Percentiles rank a stretch among this genome's conserved stretches.
Conservation (phyloP, 1,140 invertebrate species). For the Pseudomyrmex dendroicus region DNA sequence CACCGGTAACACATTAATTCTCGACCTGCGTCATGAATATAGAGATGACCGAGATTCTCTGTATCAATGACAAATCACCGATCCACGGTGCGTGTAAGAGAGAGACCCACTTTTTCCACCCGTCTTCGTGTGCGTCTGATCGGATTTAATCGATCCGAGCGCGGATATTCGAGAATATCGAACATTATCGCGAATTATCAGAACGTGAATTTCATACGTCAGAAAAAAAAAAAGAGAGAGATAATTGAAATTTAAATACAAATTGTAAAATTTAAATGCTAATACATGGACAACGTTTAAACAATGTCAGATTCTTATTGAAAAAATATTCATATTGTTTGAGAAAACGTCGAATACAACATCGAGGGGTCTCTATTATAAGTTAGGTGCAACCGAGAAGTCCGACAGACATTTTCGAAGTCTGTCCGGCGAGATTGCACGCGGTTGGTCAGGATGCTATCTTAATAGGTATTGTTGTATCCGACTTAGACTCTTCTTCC, state of each 20-base stretch:
- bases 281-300: too few relatives aligned
- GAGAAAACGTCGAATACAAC: constrained; percentile 51
- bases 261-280: too few relatives aligned
- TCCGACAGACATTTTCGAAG: constrained; percentile 54
- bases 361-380: constrained; percentile 62
- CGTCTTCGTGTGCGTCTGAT: too few relatives aligned
- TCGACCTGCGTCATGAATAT: constrained; percentile 9
- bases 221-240: too few relatives aligned
- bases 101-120: constrained; percentile 11
- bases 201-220: too few relatives aligned
- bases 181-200: not conserved
- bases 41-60: not conserved
- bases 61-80: constrained; percentile 20
- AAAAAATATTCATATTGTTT: constrained; percentile 7
- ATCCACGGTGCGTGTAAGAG: not conserved
- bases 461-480: constrained; percentile 73
- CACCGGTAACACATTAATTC: constrained; percentile 52
- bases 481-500: constrained; percentile 63
- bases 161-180: not conserved
- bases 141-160: constrained; percentile 14
- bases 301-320: not conserved
- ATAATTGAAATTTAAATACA: too few relatives aligned
- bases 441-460: constrained; percentile 69
- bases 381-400: constrained; percentile 61
- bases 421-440: constrained; percentile 63